Base-by-base conservation (phyloP, 1,140 invertebrate genomes). In the Parapsyche elsis region DNA sequence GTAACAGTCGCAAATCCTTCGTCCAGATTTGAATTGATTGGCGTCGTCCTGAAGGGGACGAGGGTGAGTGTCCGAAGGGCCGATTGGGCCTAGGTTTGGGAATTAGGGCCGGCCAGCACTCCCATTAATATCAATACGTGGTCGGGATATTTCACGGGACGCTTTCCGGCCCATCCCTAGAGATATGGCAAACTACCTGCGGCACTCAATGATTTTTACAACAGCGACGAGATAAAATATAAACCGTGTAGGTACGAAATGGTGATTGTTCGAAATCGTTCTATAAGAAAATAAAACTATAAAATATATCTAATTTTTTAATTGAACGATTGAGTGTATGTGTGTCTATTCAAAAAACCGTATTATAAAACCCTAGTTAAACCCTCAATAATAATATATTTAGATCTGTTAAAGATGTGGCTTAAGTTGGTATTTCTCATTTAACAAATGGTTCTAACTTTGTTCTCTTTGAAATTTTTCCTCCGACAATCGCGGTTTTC, bases 1-100 rank as follows among this genome's bases (percentile, higher is more conserved):
- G 30, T 38, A 38, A 38, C 30, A 38, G 30, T 38, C 24, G 64
- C 21, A 81, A 81, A 81, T 81, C 81, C 81, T 79, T 76, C 24
- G 79, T 79, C 71, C 81, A 80, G 81, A 82, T 82, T 82, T 82
- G 81, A 82, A 82, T 82, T 82, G 81, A 82, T 82, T 80, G 76
- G 49, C 78, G 61, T 67, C 71, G 71, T 76, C 16, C 10, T 21
- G 44, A 61, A 21, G 78, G 45, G 71, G 77, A 59, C 12, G 44
- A 73, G 46, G 46, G 71, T 46, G 71, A 24, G 14, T 49, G 64
- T 23, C 64, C 64, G 12, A 24, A 21, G 24, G 24, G 14, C 46
- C 46, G 46, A 23, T 49, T 23, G 9, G 44, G 21, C 44, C 16
- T 16, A 74, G 45, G 14, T 53, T n/a, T 12, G 10, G 73, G 73